Base-by-base conservation (phyloP, 2,888 invertebrate genomes). In the Pyrocoelia pectoralis region DNA sequence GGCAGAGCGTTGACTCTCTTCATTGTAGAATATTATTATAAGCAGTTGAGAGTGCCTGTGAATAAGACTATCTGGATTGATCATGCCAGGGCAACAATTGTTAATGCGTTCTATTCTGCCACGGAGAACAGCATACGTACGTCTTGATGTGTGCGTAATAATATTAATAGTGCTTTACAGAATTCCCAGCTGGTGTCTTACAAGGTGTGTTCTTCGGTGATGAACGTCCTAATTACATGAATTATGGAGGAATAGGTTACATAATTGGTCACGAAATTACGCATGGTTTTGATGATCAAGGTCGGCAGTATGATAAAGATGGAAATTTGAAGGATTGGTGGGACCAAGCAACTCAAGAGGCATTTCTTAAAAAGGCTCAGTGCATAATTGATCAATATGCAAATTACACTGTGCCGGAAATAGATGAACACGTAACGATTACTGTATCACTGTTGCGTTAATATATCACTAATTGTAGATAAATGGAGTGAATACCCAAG, bases 351-450 rank as follows among this genome's bases (percentile, higher is more conserved):
- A 67, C 86, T 91, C 68, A 95, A 95, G 9, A 94, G 94, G 80
- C 83, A 18, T 96, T 93, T 78, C 82, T 93, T 59, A 85, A 90
- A 66, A 90, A 89, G 75, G 91, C 94, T 0, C 86, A 89, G 74
- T 96, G 95, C 77, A 93, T 96, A 73, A 92, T 95, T 69, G 86
- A 94, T 68, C 95, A 96, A 79, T 96, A 96, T 76, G 91, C 91
- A 57, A 94, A 94, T 80, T 95, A 90, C 77, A 91, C 91, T 0
- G 91, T 91, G 5, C 84, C 85, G 49, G 88, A 89, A 79, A 88
- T 92, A 1, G 28, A 65, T 9, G n/a, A 38, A 85, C 84, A 53
- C 78, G 93, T 68, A 89, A 88, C 77, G 75, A 46, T 9, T 48
- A 15, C n/a, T n/a, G n/a, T n/a, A 49, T 1, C 12, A n/a, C 2